Conservation (phyloP, 2,113 vertebrate genomes). For the Colistium nudipinnis region DNA sequence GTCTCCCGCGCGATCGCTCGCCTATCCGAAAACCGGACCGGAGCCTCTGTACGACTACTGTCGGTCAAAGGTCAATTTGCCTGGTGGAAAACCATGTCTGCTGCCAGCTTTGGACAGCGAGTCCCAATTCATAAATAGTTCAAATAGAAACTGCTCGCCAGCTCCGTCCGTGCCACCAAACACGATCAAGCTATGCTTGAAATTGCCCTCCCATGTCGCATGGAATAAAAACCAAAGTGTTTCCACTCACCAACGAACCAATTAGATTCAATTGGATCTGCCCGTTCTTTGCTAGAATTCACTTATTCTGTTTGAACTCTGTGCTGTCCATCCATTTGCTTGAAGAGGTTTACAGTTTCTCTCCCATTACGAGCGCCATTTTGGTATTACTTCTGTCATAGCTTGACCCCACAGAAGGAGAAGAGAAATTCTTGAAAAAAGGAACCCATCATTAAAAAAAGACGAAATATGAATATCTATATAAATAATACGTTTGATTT, state of each 20-base stretch:
- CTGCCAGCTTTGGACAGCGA: no score
- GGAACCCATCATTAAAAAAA: no score
- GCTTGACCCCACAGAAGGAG: no score
- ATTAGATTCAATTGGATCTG: constrained; percentile 25
- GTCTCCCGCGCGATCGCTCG: neutral
- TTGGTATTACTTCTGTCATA: neutral
- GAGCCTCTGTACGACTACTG: constrained; percentile 6
- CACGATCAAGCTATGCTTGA: constrained; percentile 6
- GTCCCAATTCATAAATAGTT: no score
- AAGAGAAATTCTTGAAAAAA: no score
- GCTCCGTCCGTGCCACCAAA: neutral
- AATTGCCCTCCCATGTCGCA: constrained; percentile 8
- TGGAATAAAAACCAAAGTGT: constrained; percentile 24
- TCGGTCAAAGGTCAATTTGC: constrained; percentile 40
- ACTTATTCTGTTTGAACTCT: constrained; percentile 26
- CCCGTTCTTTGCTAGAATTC: constrained; percentile 5
- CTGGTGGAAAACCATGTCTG: neutral
- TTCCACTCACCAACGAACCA: neutral
- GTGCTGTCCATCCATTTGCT: constrained; percentile 12
- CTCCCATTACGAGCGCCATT: constrained; percentile 5
- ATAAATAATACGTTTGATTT: no score
- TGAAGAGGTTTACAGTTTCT: constrained; percentile 37
- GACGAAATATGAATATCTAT: no score
- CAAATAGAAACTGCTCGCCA: no score
- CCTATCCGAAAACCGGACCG: neutral